These are phyloP conservation scores for Sparus aurata DNA, from an alignment of 2,797 vertebrate species.

Conservation along the genomic window DNA sequence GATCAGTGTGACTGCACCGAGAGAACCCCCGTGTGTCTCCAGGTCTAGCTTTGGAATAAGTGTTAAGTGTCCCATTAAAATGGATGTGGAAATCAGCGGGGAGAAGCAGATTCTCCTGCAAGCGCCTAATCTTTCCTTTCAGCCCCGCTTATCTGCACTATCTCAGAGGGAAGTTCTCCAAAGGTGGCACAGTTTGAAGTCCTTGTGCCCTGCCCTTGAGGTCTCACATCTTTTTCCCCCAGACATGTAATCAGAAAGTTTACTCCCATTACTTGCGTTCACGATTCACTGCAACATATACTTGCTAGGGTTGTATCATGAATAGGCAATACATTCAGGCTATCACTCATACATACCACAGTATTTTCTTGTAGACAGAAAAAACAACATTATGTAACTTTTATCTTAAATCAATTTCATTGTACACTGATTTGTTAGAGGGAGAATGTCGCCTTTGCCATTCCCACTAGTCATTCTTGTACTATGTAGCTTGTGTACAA, in stretches of 20 bases:
- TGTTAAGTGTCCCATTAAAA: slow-evolving; percentile 84
- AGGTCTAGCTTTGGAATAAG: slow-evolving; percentile 69
- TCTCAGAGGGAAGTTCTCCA: slow-evolving; percentile 64
- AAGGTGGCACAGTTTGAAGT: slow-evolving; percentile 67
- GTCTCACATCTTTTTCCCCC: slow-evolving; percentile 28
- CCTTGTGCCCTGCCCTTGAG: slow-evolving; percentile 57
- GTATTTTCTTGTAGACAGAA: neutral
- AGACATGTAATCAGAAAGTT: slow-evolving; percentile 56
- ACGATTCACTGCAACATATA: slow-evolving; percentile 19
- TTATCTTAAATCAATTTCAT: too few species aligned
- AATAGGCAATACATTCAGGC: neutral
- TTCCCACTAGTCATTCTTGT: too few species aligned
- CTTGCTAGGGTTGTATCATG: neutral
- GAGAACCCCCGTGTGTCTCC: slow-evolving; percentile 61
- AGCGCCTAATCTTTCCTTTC: slow-evolving; percentile 75
- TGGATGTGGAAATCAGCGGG: slow-evolving; percentile 80
- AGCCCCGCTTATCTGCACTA: slow-evolving; percentile 70
- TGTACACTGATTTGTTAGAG: too few species aligned
- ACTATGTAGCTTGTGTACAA: too few species aligned
- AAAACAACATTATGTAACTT: neutral
- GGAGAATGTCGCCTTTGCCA: too few species aligned
- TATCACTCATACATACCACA: neutral
- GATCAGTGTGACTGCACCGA: slow-evolving; percentile 54
- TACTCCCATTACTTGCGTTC: neutral
- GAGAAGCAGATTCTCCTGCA: slow-evolving; percentile 70